Conservation (phyloP, 1,140 invertebrate species). For the Cardiocondyla obscurior region DNA sequence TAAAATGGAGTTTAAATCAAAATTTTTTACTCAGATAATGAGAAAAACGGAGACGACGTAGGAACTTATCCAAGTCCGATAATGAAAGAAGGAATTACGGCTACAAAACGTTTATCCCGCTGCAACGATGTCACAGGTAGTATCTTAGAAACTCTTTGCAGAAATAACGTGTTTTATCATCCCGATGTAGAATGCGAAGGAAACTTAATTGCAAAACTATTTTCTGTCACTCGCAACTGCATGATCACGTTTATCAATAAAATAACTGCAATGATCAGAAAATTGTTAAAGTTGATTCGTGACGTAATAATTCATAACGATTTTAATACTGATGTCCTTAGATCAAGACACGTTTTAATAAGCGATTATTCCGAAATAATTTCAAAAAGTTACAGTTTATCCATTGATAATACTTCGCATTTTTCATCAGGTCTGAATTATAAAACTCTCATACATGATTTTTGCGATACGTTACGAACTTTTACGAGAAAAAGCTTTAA, state of each 20-base stretch:
- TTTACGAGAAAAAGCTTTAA: neutral
- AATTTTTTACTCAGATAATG: constrained; percentile 20
- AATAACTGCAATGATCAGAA: constrained; percentile 30
- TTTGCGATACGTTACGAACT: neutral
- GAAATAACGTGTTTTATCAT: neutral
- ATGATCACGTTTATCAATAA: constrained; percentile 53
- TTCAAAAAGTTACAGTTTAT: neutral
- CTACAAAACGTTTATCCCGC: constrained; percentile 1
- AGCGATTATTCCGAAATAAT: neutral
- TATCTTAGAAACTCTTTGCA: neutral
- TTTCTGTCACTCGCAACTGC: constrained; percentile 54
- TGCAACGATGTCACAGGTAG: neutral
- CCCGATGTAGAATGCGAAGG: neutral
- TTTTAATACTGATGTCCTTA: neutral
- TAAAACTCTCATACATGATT: neutral
- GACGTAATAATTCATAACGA: neutral
- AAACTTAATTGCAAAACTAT: constrained; percentile 45
- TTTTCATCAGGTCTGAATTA: neutral
- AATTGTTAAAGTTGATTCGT: neutral
- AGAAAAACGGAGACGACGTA: constrained; percentile 23
- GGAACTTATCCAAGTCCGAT: constrained; percentile 24
- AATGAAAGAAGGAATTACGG: constrained; percentile 22
- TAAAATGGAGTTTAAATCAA: constrained; percentile 12
- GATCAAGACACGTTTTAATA: neutral
- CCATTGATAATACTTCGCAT: neutral